Evolutionary conservation across 1,140 invertebrate species (phyloP).

Genomic region (Procambarus clarkii): DNA sequence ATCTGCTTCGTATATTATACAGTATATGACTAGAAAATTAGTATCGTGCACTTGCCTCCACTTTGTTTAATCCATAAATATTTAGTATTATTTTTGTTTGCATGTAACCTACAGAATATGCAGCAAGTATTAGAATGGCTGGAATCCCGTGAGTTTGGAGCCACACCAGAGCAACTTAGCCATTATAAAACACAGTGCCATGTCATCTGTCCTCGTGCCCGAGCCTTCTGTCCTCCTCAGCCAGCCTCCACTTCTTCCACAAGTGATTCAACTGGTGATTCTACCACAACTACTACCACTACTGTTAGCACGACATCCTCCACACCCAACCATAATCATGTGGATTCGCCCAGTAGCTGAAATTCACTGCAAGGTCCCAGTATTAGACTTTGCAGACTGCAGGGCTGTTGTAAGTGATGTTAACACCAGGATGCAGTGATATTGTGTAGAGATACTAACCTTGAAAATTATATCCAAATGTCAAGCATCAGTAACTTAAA

Average conservation of each 20-base stretch:
- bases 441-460: constrained; percentile 24
- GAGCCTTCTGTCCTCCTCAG: constrained; percentile 75
- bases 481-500: constrained; percentile 48
- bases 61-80: no score
- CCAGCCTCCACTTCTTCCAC: constrained; percentile 69
- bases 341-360: constrained; percentile 60
- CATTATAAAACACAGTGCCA: constrained; percentile 85
- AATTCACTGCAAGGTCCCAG: constrained; percentile 15
- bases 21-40: no score
- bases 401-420: constrained; percentile 40
- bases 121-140: constrained; percentile 86
- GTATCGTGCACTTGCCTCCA: no score
- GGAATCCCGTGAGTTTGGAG: constrained; percentile 86
- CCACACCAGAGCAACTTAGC: constrained; percentile 81
- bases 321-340: constrained; percentile 57
- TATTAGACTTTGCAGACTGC: constrained; percentile 29
- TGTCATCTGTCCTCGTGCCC: constrained; percentile 81
- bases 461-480: constrained; percentile 22
- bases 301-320: constrained; percentile 38
- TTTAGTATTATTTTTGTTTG: no score
- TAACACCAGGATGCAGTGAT: constrained; percentile 47
- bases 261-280: constrained; percentile 1
- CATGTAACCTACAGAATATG: constrained; percentile 81
- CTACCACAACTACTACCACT: constrained; percentile 30
- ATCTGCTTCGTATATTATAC: no score